Conservation (phyloP, 1,140 invertebrate species). For the Bactericera cockerelli region DNA sequence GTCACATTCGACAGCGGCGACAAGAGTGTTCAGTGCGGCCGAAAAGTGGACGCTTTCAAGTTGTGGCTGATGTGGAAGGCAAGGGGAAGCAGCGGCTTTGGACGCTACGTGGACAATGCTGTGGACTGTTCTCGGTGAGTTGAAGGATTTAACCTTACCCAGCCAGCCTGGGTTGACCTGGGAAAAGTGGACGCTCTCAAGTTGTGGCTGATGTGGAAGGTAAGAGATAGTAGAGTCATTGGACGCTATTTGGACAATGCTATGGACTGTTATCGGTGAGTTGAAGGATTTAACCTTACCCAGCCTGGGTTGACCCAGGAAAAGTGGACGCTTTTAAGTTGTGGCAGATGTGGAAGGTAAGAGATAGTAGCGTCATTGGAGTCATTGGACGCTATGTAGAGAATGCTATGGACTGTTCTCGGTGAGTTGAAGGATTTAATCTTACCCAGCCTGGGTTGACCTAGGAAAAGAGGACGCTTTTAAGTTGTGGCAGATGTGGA, state of each 20-base stretch:
- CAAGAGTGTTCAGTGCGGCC: conserved; percentile 83
- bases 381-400: conserved; percentile 44
- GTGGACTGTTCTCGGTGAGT: conserved; percentile 38
- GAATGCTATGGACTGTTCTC: conserved; percentile 40
- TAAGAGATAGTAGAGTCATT: conserved; percentile 45
- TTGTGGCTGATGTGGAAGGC: conserved; percentile 87
- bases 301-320: conserved; percentile 25
- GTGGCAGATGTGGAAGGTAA: conserved; percentile 82
- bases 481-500: conserved; percentile 90
- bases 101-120: conserved; percentile 41
- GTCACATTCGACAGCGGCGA: conserved; percentile 79
- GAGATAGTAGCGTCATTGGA: conserved; percentile 43
- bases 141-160: background rate
- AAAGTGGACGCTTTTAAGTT: conserved; percentile 86
- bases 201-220: conserved; percentile 85
- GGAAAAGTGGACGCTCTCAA: conserved; percentile 84
- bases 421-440: conserved; percentile 25
- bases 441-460: background rate
- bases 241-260: conserved; percentile 41
- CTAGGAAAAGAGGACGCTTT: conserved; percentile 72
- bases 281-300: background rate
- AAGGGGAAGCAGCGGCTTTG: conserved; percentile 43
- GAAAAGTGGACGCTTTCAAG: conserved; percentile 85
- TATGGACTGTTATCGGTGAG: conserved; percentile 38
- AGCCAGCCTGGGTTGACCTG: background rate